Evolutionary conservation across 2,888 invertebrate species (phyloP).

Genomic region (Phymatocera aterrima): DNA sequence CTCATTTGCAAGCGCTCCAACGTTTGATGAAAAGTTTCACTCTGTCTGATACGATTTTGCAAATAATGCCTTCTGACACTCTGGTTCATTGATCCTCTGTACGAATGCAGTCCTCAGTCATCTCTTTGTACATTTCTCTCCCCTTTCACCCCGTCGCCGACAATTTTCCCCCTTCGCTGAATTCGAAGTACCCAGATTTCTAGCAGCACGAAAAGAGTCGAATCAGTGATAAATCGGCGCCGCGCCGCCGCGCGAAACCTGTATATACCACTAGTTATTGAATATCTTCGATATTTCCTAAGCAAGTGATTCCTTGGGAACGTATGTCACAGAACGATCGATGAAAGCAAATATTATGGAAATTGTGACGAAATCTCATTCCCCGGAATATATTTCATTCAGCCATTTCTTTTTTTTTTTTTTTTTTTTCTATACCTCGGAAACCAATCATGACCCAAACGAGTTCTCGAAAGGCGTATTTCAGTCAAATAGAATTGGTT

Average conservation of each 20-base stretch:
- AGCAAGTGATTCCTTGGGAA: too few species aligned
- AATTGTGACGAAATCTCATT: neutral
- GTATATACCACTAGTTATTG: slow-evolving; percentile 4
- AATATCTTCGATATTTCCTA: neutral
- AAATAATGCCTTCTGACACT: neutral
- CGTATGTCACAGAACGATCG: too few species aligned
- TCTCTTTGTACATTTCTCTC: neutral
- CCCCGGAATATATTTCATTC: too few species aligned
- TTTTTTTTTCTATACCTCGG: too few species aligned
- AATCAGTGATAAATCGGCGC: slow-evolving; percentile 18
- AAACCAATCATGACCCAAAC: too few species aligned
- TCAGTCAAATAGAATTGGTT: too few species aligned
- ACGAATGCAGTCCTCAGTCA: neutral
- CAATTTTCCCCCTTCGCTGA: neutral
- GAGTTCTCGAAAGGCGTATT: too few species aligned
- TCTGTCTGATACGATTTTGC: neutral
- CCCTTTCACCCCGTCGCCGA: neutral
- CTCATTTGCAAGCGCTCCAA: too few species aligned
- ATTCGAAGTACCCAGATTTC: slow-evolving; percentile 22
- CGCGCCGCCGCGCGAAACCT: neutral
- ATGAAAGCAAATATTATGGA: neutral
- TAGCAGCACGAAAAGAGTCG: slow-evolving; percentile 15
- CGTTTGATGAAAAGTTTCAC: too few species aligned
- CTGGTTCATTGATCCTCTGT: neutral
- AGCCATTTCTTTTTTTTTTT: too few species aligned